phyloP scores from a whole-genome alignment of 2,888 invertebrate species.

The Caenorhabditis auriculariae region DNA sequence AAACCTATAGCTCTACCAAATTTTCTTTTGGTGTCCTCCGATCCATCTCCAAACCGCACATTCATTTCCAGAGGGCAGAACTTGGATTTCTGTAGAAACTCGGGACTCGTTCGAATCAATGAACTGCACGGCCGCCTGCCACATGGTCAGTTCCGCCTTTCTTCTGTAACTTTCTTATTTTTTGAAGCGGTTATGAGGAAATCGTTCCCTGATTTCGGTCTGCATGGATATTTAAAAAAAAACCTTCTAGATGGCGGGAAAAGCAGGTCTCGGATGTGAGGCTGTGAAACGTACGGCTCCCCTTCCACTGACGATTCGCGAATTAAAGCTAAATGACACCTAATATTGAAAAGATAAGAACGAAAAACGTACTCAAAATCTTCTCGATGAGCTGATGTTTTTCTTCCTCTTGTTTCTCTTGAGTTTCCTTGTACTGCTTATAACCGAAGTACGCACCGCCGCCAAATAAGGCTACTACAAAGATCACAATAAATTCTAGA shows the following conservation, averaged over 20 bases:
- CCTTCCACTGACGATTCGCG: constrained; percentile 9
- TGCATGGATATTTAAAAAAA: not conserved
- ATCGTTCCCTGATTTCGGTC: too few relatives aligned
- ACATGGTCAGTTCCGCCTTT: constrained; percentile 68
- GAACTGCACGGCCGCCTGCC: constrained; percentile 82
- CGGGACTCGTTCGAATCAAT: constrained; percentile 71
- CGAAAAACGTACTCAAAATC: constrained; percentile 47
- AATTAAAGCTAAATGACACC: constrained; percentile 15
- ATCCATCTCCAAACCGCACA: constrained; percentile 79
- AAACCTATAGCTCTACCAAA: too few relatives aligned
- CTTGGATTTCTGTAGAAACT: constrained; percentile 72
- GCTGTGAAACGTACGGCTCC: constrained; percentile 74
- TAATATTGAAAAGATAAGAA: too few relatives aligned
- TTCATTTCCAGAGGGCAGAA: constrained; percentile 82
- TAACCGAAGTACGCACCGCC: constrained; percentile 20
- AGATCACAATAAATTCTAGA: too few relatives aligned
- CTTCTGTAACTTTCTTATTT: constrained; percentile 31
- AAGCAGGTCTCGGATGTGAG: constrained; percentile 86
- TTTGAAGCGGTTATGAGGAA: too few relatives aligned
- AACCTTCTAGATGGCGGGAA: constrained; percentile 73
- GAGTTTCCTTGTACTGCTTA: constrained; percentile 5
- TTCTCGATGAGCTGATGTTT: constrained; percentile 38
- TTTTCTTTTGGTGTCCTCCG: too few relatives aligned
- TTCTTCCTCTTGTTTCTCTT: constrained; percentile 17
- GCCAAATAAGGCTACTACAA: constrained; percentile 10